phyloP scores from a whole-genome alignment of 2,797 vertebrate species.

The Propithecus deckenii region DNA sequence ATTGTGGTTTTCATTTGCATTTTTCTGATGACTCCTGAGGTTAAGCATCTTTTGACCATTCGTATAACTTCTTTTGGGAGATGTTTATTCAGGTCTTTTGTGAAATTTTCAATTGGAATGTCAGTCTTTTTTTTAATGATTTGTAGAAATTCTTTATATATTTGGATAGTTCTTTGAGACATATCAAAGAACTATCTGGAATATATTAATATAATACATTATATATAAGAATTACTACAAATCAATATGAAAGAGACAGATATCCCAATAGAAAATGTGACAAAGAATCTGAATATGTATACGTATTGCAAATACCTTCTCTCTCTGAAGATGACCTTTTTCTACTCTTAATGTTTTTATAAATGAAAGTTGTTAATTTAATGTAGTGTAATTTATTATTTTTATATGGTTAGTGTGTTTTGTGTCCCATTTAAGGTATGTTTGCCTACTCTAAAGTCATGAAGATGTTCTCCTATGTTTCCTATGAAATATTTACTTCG shows the following conservation, averaged over 20 bases:
- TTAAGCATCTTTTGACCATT: neutral
- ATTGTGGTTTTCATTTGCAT: neutral
- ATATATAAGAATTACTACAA: neutral
- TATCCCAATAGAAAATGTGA: neutral
- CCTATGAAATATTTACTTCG: neutral
- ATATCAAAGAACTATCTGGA: neutral
- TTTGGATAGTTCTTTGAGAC: neutral
- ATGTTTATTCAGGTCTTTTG: neutral
- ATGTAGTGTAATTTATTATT: neutral
- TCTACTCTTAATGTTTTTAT: neutral
- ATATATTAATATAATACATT: neutral
- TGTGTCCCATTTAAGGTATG: neutral
- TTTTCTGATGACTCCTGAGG: neutral
- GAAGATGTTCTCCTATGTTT: conserved; percentile 4
- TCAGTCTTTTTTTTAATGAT: neutral
- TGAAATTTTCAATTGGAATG: neutral
- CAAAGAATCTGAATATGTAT: neutral
- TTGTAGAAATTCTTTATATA: conserved; percentile 18
- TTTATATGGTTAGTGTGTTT: neutral
- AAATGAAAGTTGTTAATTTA: conserved; percentile 9
- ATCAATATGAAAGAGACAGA: conserved; percentile 14
- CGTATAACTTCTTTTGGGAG: neutral
- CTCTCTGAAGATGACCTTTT: neutral
- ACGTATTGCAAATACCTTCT: neutral
- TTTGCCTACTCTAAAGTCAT: conserved; percentile 2